These are phyloP conservation scores for Karalla daura DNA, from an alignment of 2,797 vertebrate genomes.

Conservation along the genomic window DNA sequence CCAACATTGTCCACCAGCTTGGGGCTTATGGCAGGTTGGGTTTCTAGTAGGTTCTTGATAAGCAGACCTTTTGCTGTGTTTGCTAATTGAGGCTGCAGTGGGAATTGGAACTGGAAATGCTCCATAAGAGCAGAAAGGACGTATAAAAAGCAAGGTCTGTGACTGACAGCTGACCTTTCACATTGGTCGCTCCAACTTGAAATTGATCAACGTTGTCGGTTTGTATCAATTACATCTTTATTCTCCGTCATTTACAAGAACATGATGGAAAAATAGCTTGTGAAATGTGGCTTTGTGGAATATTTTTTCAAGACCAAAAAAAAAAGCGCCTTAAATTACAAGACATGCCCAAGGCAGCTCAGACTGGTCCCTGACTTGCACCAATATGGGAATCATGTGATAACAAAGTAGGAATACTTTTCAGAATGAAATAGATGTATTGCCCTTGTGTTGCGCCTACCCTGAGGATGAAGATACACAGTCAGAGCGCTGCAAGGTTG, in stretches of 20 bases:
- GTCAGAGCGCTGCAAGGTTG: slow-evolving; percentile 76
- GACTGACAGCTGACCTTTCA: background rate
- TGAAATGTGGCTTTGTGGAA: background rate
- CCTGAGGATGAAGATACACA: slow-evolving; percentile 68
- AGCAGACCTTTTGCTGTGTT: too few relatives aligned
- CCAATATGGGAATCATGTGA: slow-evolving; percentile 27
- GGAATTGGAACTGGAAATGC: background rate
- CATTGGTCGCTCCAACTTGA: background rate
- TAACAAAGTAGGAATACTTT: slow-evolving; percentile 45
- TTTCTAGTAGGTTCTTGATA: too few relatives aligned
- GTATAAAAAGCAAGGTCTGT: background rate
- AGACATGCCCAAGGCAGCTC: background rate
- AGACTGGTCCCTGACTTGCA: background rate
- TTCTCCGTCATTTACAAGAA: background rate
- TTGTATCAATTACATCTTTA: background rate
- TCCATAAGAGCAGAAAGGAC: background rate
- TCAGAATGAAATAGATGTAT: slow-evolving; percentile 58
- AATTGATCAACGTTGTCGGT: background rate
- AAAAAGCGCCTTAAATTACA: slow-evolving; percentile 3
- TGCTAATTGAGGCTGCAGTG: too few relatives aligned
- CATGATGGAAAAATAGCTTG: background rate
- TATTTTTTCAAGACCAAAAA: slow-evolving; percentile 19
- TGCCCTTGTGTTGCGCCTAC: slow-evolving; percentile 40
- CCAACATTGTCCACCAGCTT: background rate
- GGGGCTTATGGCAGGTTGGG: background rate